Percentiles rank a stretch among this genome's conserved stretches.
Evolutionary conservation across 2,797 vertebrate genomes (phyloP).

Genomic region (Manis crassicaudata): DNA sequence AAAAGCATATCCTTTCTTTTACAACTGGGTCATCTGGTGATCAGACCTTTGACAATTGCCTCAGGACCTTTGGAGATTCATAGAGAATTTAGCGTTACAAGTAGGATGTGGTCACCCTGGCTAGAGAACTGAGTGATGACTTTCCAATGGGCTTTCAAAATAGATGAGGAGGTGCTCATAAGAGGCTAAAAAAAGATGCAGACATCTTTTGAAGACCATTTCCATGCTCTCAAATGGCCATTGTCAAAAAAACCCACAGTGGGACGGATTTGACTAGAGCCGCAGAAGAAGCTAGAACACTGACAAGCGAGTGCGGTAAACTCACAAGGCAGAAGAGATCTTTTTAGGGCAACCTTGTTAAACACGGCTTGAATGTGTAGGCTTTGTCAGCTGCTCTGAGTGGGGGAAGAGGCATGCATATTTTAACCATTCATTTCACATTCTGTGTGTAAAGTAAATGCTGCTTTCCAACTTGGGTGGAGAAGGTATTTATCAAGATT

Average conservation of each 20-base stretch:
- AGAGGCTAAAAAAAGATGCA: not conserved
- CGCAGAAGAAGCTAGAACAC: not conserved
- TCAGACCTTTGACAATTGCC: not conserved
- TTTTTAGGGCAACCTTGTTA: conserved; percentile 21
- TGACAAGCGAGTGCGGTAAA: not conserved
- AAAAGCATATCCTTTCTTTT: not conserved
- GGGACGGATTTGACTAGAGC: not conserved
- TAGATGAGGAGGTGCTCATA: not conserved
- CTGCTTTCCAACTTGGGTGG: not conserved
- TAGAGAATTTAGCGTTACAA: not conserved
- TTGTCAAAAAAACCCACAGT: conserved; percentile 8
- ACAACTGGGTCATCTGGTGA: not conserved
- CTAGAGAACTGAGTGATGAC: not conserved
- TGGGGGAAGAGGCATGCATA: conserved; percentile 9
- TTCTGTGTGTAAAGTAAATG: not conserved
- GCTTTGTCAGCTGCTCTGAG: conserved; percentile 36
- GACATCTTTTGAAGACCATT: not conserved
- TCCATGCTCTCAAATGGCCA: conserved; percentile 16
- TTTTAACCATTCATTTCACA: conserved; percentile 22
- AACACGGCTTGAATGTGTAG: not conserved
- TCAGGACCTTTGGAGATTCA: not conserved
- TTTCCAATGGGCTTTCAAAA: not conserved
- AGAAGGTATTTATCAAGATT: conserved; percentile 29
- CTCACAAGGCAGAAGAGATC: not conserved
- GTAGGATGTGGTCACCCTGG: not conserved